These are phyloP conservation scores for Zaprionus bogoriensis DNA, from an alignment of 2,888 invertebrate genomes.

Conservation along the genomic window DNA sequence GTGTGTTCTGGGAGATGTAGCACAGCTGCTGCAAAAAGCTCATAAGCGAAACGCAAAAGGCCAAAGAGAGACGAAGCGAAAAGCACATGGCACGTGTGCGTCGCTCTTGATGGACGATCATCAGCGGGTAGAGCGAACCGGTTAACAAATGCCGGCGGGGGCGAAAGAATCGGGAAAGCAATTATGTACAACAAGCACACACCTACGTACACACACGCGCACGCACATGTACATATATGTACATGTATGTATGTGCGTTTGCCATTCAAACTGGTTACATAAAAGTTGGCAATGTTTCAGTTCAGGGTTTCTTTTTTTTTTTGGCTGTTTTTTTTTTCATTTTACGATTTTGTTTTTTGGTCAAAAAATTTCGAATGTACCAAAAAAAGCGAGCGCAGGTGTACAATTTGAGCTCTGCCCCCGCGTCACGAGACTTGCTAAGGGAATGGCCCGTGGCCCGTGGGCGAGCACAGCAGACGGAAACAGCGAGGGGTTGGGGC, in stretches of 20 bases:
- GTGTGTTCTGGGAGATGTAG: background rate
- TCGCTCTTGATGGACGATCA: background rate
- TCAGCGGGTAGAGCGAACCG: background rate
- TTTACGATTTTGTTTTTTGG: conserved; percentile 14
- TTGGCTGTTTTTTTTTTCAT: background rate
- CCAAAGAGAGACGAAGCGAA: background rate
- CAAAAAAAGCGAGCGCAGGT: conserved; percentile 33
- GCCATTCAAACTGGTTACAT: conserved; percentile 68
- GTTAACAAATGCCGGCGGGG: background rate
- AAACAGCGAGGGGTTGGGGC: background rate
- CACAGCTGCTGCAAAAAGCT: conserved; percentile 16
- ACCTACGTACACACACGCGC: background rate
- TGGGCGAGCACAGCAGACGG: background rate
- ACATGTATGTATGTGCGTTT: background rate
- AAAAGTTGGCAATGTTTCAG: conserved; percentile 48
- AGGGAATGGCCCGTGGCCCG: background rate
- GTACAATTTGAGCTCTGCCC: conserved; percentile 40
- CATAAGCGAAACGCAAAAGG: background rate
- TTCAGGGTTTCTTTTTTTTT: conserved; percentile 7
- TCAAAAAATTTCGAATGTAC: conserved; percentile 1
- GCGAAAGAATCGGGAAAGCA: background rate
- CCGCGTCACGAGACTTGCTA: conserved; percentile 44
- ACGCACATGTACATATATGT: background rate
- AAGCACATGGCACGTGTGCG: background rate
- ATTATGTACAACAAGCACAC: background rate